These are phyloP conservation scores for Portunus trituberculatus DNA, from an alignment of 1,140 invertebrate genomes.

Conservation along the genomic window DNA sequence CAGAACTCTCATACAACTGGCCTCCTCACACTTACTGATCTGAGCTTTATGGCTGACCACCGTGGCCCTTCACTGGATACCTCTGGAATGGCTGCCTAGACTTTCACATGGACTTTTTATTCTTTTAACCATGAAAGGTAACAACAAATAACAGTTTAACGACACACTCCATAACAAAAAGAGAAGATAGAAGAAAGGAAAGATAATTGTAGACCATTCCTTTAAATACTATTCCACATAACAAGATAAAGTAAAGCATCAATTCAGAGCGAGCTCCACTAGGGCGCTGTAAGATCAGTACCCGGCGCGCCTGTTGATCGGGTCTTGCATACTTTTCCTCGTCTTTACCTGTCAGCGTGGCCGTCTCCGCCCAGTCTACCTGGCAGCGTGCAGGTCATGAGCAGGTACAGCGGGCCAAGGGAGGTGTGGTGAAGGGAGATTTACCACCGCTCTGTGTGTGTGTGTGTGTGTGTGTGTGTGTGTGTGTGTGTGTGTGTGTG, in stretches of 20 bases:
- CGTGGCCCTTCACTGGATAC: background rate
- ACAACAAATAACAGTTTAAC: no score
- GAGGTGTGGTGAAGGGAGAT: background rate
- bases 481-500: no score
- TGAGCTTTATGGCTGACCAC: background rate
- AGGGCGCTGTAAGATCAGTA: background rate
- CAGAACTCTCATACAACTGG: background rate
- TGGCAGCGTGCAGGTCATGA: background rate
- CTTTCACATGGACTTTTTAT: background rate
- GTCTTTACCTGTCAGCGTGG: background rate
- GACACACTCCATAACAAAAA: no score
- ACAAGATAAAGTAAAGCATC: no score
- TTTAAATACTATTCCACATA: no score
- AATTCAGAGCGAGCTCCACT: no score
- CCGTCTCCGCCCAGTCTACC: background rate
- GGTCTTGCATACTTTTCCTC: background rate
- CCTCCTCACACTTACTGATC: conserved; percentile 20
- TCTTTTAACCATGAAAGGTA: background rate
- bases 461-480: no score
- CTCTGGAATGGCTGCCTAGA: background rate
- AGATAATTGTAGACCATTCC: background rate
- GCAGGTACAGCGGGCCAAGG: background rate
- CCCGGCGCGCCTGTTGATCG: background rate
- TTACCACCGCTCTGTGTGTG: background rate
- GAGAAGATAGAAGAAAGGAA: background rate